Evolutionary conservation across 2,797 vertebrate species (phyloP), one percentile per base, ranked within the genome.

Genomic region (Acestrorhynchus altus): DNA sequence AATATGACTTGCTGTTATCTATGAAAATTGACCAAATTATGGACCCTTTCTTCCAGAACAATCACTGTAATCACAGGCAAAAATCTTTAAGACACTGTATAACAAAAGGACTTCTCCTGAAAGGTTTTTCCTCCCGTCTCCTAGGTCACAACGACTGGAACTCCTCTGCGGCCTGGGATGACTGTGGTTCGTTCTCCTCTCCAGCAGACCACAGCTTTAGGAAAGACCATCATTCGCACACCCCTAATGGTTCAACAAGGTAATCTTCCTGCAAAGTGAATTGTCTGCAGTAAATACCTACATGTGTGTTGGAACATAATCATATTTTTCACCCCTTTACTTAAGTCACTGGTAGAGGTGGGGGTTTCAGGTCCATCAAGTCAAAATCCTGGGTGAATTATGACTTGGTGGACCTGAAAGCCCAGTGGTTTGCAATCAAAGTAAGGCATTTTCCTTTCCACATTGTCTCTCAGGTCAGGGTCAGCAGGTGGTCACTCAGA

Each of bases 181-280:
- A 89, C 95, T 0, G 90, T 94, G 64, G 95, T 95, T 86, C 93
- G 94, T 76, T 86, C 94, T 0, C 89, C 95, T 0, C 85, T 94
- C 24, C 93, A 94, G 66, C 94, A 94, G 72, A 84, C 95, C 56
- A 80, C 89, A 35, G 8, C 96, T 0, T 85, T 96, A 40, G 95
- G 95, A 35, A 93, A 96, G 86, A 78, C 95, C 24, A 89, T 95
- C 84, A 94, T 95, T 70, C 92, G 95, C 82, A 92, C 94, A 47
- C 94, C 96, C 52, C 84, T 95, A 11, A 87, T 95, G 89, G 92
- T 94, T 82, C 96, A 96, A 52, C 96, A 94, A 96, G 96, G 96
- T 96, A 92, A 87, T 86, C 84, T 86, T 66, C 89, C 90, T 74
- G 74, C 85, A 81, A 87, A 79, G 83, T 82, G 72, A 84, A 86